Evolutionary conservation across 2,888 invertebrate genomes (phyloP).

Genomic region (Hartigia nigra): DNA sequence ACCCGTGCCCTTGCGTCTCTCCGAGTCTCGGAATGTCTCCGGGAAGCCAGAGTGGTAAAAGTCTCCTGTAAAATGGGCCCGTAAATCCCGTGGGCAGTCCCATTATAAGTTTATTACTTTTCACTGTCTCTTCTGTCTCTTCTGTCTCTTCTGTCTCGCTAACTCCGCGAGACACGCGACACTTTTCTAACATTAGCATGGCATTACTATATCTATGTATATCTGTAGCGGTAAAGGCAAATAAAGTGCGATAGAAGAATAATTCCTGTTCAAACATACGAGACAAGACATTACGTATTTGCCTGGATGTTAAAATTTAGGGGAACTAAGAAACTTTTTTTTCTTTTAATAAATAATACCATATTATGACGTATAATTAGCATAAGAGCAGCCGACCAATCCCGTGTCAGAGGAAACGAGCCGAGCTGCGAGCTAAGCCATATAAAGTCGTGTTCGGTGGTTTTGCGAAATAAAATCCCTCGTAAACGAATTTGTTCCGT

Average conservation of each 20-base stretch:
- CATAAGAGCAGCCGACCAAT: neutral
- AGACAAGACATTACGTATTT: neutral
- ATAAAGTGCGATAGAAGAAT: neutral
- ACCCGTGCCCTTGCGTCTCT: neutral
- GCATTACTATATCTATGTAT: neutral
- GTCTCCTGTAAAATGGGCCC: slow-evolving; percentile 28
- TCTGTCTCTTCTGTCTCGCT: slow-evolving; percentile 20
- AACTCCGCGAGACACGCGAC: slow-evolving; percentile 4
- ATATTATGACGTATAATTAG: neutral
- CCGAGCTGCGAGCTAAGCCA: neutral
- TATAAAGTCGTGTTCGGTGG: neutral
- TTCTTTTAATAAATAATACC: neutral
- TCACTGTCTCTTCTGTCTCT: slow-evolving; percentile 29
- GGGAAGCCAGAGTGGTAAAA: neutral
- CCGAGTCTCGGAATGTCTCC: neutral
- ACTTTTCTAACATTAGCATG: slow-evolving; percentile 2
- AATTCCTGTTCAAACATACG: neutral
- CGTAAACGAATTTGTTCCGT: slow-evolving; percentile 42
- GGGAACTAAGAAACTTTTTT: neutral
- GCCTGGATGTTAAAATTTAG: neutral
- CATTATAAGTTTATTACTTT: slow-evolving; percentile 58
- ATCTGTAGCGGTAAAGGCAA: neutral
- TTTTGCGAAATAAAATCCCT: slow-evolving; percentile 15
- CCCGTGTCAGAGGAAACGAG: neutral
- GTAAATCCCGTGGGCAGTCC: slow-evolving; percentile 50